Conservation (phyloP, 53 echinoderm and acorn worm genomes). For the Actinopyga echinites region DNA sequence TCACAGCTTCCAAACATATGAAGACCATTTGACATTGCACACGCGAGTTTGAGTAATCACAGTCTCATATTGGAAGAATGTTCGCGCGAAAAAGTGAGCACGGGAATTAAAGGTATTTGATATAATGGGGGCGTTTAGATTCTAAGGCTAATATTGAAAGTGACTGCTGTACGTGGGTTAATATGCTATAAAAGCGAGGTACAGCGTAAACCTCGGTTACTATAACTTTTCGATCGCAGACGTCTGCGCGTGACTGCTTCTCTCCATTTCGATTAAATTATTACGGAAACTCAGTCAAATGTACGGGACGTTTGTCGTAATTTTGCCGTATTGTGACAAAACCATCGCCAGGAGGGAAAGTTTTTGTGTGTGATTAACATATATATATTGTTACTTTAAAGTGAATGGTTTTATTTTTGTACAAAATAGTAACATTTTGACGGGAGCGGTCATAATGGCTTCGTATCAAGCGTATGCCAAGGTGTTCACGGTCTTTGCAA, state of each 20-base stretch:
- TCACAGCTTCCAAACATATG: too few species aligned
- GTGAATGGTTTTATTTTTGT: neutral
- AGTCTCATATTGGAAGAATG: too few species aligned
- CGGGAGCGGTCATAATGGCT: neutral
- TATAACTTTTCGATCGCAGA: neutral
- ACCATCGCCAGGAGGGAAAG: neutral
- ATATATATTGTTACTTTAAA: neutral
- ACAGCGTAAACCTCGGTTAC: neutral
- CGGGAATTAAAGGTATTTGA: too few species aligned
- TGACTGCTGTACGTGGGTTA: constrained; percentile 12
- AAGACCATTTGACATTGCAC: too few species aligned
- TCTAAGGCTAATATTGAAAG: neutral
- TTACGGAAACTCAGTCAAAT: neutral
- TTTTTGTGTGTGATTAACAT: neutral
- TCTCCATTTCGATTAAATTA: neutral
- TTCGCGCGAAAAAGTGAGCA: too few species aligned
- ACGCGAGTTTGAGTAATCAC: too few species aligned
- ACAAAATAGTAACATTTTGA: neutral
- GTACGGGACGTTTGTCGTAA: neutral
- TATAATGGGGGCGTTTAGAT: neutral
- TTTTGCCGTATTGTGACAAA: neutral
- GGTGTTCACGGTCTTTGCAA: constrained; percentile 25
- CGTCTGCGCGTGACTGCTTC: constrained; percentile 2
- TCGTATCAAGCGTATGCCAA: neutral
- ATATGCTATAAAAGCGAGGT: constrained; percentile 38